phyloP scores from a whole-genome alignment of 2,888 invertebrate species.

The Fissipunctia ypsillon region DNA sequence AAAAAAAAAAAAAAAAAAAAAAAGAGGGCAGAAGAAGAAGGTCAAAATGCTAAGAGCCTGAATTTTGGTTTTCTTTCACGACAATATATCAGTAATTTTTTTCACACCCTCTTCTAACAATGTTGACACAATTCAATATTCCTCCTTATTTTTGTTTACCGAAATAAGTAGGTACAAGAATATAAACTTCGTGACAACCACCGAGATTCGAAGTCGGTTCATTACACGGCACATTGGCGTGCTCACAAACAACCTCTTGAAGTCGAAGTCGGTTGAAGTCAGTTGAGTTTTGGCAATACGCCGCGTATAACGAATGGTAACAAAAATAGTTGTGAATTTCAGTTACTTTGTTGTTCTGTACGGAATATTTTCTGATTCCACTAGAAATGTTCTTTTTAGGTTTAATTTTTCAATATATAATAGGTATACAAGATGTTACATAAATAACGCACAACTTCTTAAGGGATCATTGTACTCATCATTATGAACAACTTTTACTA shows the following conservation, averaged over 20 bases:
- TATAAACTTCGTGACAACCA: conserved; percentile 30
- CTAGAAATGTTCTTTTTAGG: background rate
- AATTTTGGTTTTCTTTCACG: background rate
- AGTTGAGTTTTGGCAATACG: conserved; percentile 60
- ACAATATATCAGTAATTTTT: background rate
- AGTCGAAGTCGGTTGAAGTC: conserved; percentile 43
- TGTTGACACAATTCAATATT: conserved; percentile 6
- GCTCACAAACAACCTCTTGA: conserved; percentile 58
- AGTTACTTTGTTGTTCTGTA: conserved; percentile 34
- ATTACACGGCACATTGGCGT: conserved; percentile 55
- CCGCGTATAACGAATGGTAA: conserved; percentile 48
- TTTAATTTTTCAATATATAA: too few species aligned
- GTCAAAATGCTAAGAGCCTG: background rate
- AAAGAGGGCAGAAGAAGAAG: background rate
- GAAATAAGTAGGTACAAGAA: conserved; percentile 24
- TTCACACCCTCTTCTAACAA: background rate
- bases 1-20: too few species aligned
- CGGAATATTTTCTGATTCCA: conserved; percentile 2
- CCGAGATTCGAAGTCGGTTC: conserved; percentile 44
- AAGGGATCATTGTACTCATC: too few species aligned
- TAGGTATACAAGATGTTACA: too few species aligned
- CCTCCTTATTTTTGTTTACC: background rate
- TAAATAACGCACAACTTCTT: too few species aligned
- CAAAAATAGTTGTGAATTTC: conserved; percentile 41
- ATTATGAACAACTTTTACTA: too few species aligned